These are phyloP conservation scores for Oegoconia quadripuncta DNA, from an alignment of 2,888 invertebrate genomes.

Conservation along the genomic window DNA sequence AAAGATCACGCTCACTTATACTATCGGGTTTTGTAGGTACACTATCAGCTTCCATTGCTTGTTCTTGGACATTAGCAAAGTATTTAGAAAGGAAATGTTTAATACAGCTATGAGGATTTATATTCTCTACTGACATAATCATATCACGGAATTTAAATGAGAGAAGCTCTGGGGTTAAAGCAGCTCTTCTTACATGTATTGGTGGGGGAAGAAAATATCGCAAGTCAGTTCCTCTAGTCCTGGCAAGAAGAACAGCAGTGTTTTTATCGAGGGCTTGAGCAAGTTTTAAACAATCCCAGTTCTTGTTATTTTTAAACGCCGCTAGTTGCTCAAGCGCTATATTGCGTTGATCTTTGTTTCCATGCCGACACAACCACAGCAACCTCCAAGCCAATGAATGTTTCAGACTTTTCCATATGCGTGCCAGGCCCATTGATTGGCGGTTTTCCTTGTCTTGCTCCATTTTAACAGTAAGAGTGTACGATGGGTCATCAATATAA, in stretches of 20 bases:
- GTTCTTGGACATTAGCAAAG: slow-evolving; percentile 63
- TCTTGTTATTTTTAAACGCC: slow-evolving; percentile 82
- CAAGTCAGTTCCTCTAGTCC: slow-evolving; percentile 83
- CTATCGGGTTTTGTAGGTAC: slow-evolving; percentile 61
- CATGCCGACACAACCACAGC: slow-evolving; percentile 82
- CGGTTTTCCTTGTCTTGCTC: slow-evolving; percentile 43
- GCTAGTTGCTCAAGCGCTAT: slow-evolving; percentile 83
- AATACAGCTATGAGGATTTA: slow-evolving; percentile 59
- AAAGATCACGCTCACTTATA: slow-evolving; percentile 59
- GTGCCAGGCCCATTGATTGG: slow-evolving; percentile 49
- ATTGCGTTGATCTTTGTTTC: slow-evolving; percentile 79
- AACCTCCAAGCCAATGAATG: slow-evolving; percentile 83
- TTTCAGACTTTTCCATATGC: slow-evolving; percentile 81
- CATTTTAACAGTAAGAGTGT: slow-evolving; percentile 39
- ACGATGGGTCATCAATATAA: slow-evolving; percentile 68
- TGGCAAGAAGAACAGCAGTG: slow-evolving; percentile 88
- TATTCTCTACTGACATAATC: slow-evolving; percentile 39
- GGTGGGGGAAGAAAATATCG: slow-evolving; percentile 88
- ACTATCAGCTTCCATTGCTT: slow-evolving; percentile 57
- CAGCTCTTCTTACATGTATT: slow-evolving; percentile 63
- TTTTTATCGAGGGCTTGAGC: slow-evolving; percentile 88
- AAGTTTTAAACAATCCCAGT: slow-evolving; percentile 84
- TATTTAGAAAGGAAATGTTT: slow-evolving; percentile 60
- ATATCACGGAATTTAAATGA: slow-evolving; percentile 58
- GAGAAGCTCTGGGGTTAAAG: slow-evolving; percentile 52